Conservation (phyloP, 1,140 invertebrate genomes). For the Chelonus insularis region DNA sequence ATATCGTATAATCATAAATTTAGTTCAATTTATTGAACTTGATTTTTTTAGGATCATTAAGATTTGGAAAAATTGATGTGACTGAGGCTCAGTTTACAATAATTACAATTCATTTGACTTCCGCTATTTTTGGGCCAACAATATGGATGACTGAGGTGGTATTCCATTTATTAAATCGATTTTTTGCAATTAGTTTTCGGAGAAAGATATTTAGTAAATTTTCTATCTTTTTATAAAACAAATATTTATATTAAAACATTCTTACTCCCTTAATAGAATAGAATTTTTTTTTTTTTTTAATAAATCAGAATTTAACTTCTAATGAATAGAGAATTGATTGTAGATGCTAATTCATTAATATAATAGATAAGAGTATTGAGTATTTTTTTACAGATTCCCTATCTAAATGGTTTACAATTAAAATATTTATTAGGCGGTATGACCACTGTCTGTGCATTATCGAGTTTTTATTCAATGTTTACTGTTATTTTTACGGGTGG, state of each 20-base stretch:
- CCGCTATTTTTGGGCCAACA: conserved; percentile 81
- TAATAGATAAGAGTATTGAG: conserved; percentile 44
- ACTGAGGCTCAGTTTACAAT: conserved; percentile 97
- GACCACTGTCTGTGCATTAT: conserved; percentile 69
- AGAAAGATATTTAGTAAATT: too few relatives aligned
- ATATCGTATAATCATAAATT: too few relatives aligned
- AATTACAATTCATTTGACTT: conserved; percentile 85
- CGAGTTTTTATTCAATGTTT: conserved; percentile 70
- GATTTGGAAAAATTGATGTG: conserved; percentile 95
- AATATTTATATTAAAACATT: too few relatives aligned
- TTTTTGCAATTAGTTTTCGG: too few relatives aligned
- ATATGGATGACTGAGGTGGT: conserved; percentile 85
- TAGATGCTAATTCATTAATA: conserved; percentile 27
- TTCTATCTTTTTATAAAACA: too few relatives aligned
- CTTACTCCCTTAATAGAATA: too few relatives aligned
- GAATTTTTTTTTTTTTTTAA: too few relatives aligned
- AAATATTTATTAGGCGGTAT: conserved; percentile 74
- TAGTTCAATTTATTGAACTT: background rate
- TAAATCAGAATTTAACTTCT: too few relatives aligned
- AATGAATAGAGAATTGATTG: conserved; percentile 16
- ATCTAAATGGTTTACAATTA: conserved; percentile 68
- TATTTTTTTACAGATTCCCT: conserved; percentile 62
- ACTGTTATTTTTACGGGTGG: conserved; percentile 88
- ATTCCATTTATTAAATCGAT: conserved; percentile 53
- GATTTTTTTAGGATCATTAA: conserved; percentile 70